Evolutionary conservation across 2,797 vertebrate genomes (phyloP).

Genomic region (Anguilla megastoma): DNA sequence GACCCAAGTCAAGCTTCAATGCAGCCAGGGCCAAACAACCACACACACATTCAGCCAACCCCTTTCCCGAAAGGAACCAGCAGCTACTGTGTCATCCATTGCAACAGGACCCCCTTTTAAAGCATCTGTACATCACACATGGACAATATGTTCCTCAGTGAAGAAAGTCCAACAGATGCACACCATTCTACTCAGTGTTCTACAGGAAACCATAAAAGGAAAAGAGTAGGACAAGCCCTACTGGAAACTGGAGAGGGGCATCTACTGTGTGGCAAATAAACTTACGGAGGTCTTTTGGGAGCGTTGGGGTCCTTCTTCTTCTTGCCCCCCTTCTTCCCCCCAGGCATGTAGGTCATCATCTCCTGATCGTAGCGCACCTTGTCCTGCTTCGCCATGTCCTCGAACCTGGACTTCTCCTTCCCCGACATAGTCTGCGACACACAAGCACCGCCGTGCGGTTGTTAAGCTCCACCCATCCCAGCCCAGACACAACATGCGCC

Average conservation of each 20-base stretch:
- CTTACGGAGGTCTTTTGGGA: constrained; percentile 81
- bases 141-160: too few species aligned
- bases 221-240: too few species aligned
- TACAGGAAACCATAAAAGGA: not conserved
- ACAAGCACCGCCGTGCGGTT: not conserved
- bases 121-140: too few species aligned
- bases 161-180: too few species aligned
- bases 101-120: too few species aligned
- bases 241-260: too few species aligned
- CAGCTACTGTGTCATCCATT: too few species aligned
- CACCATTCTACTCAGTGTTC: not conserved
- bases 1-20: not conserved
- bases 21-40: not conserved
- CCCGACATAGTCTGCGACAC: constrained; percentile 78
- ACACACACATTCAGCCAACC: not conserved
- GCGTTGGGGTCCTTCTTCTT: constrained; percentile 83
- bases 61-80: too few species aligned
- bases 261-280: not conserved
- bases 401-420: constrained; percentile 83
- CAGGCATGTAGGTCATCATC: constrained; percentile 83
- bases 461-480: too few species aligned
- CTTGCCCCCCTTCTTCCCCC: constrained; percentile 73
- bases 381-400: constrained; percentile 83
- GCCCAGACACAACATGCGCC: not conserved
- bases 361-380: constrained; percentile 83